phyloP scores from a whole-genome alignment of 2,888 invertebrate species.

The Cerastis leucographa region DNA sequence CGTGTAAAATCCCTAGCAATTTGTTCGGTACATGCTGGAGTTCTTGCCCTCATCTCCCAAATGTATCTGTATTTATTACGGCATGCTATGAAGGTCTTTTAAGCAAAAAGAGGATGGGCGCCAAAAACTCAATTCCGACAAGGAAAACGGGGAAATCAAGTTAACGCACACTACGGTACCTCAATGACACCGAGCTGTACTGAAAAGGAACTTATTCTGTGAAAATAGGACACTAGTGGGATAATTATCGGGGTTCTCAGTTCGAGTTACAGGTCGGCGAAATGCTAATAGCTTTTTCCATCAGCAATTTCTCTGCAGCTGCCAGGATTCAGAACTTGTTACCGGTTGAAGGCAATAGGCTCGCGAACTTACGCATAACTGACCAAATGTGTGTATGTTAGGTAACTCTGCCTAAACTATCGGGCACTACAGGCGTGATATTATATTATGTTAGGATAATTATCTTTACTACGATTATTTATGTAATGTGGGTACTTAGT shows the following conservation, averaged over 20 bases:
- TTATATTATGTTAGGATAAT: not conserved
- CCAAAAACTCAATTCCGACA: conserved; percentile 72
- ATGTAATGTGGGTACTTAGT: not conserved
- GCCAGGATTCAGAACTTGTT: not conserved
- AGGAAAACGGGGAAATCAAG: conserved; percentile 72
- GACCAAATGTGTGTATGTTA: not conserved
- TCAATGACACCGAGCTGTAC: conserved; percentile 46
- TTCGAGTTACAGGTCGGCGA: not conserved
- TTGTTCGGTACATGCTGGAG: conserved; percentile 56
- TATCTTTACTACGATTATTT: not conserved
- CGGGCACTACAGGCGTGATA: not conserved
- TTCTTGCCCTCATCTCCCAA: conserved; percentile 61
- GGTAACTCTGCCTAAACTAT: no score
- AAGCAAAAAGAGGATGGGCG: conserved; percentile 67
- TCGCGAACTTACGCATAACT: not conserved
- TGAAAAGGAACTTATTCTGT: not conserved
- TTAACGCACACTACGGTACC: conserved; percentile 67
- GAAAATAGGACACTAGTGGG: not conserved
- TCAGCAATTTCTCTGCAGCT: not conserved
- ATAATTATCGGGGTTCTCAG: not conserved
- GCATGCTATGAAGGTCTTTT: conserved; percentile 61
- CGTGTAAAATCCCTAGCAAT: conserved; percentile 66
- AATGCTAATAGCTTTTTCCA: not conserved
- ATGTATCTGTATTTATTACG: conserved; percentile 68
- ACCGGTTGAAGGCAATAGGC: not conserved